These are phyloP conservation scores for Dexiosoma caninum DNA, from an alignment of 2,888 invertebrate genomes.

Conservation along the genomic window DNA sequence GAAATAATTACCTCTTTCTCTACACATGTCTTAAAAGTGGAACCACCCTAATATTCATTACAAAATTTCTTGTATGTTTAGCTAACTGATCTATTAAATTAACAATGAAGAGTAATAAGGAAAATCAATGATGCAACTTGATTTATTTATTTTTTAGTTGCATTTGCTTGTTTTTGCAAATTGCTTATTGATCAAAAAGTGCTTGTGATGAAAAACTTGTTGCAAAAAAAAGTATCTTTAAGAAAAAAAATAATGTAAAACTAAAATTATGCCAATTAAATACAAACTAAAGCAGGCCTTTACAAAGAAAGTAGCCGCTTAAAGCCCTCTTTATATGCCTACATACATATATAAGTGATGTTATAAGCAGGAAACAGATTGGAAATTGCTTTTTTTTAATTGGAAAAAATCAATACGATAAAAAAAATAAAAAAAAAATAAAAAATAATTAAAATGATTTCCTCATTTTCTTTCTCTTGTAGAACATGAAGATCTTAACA, in stretches of 20 bases:
- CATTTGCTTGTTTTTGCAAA: neutral
- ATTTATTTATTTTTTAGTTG: slow-evolving; percentile 11
- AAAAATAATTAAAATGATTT: neutral
- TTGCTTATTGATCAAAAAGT: neutral
- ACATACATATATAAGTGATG: too few species aligned
- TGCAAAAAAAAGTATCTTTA: neutral
- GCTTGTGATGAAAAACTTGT: neutral
- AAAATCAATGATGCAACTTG: slow-evolving; percentile 32
- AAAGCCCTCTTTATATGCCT: neutral
- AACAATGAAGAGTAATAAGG: slow-evolving; percentile 5
- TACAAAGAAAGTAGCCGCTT: neutral
- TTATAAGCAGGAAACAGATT: slow-evolving; percentile 6
- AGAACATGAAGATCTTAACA: slow-evolving; percentile 75
- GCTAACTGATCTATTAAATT: slow-evolving; percentile 4
- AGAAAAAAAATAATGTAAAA: neutral
- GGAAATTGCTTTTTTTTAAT: neutral
- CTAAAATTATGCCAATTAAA: neutral
- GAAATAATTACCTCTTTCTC: too few species aligned
- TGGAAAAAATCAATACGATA: too few species aligned
- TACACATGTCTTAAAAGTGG: neutral
- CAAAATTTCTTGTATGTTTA: neutral
- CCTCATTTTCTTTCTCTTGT: slow-evolving; percentile 54
- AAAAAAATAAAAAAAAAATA: too few species aligned
- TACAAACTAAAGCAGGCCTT: slow-evolving; percentile 12
- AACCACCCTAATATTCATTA: neutral